A percentile compares a stretch with the other conserved stretches of the same genome.
Evolutionary conservation across 2,113 vertebrate genomes (phyloP).

Genomic region (Leptosomus discolor): DNA sequence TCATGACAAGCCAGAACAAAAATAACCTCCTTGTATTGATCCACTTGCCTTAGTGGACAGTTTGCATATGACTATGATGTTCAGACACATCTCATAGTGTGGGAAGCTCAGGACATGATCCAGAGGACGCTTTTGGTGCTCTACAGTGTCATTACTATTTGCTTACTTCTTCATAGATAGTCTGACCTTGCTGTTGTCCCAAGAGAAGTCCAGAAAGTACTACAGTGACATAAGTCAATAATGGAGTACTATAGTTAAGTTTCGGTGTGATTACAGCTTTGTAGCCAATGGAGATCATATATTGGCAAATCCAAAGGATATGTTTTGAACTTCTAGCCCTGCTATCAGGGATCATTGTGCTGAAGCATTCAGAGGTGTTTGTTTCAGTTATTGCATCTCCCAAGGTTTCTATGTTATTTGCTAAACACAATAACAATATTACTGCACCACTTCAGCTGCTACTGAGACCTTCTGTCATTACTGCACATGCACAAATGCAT

Average conservation of each 20-base stretch:
- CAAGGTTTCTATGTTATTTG: background rate
- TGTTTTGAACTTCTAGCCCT: background rate
- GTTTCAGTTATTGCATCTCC: background rate
- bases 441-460: background rate
- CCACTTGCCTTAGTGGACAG: background rate
- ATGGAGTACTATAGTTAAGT: background rate
- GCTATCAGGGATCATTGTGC: background rate
- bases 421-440: background rate
- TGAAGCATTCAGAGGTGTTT: background rate
- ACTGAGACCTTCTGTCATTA: background rate
- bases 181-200: background rate
- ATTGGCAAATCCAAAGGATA: fast-evolving
- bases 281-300: background rate
- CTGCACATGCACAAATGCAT: background rate
- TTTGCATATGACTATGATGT: background rate
- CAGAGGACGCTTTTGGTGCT: background rate
- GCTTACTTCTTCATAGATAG: background rate
- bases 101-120: background rate
- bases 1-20: background rate
- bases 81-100: background rate
- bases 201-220: background rate
- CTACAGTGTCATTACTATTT: background rate
- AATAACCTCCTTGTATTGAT: background rate
- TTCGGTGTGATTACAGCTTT: background rate
- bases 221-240: background rate